Base-by-base conservation (phyloP, 2,888 invertebrate species). In the Graphium colonna region DNA sequence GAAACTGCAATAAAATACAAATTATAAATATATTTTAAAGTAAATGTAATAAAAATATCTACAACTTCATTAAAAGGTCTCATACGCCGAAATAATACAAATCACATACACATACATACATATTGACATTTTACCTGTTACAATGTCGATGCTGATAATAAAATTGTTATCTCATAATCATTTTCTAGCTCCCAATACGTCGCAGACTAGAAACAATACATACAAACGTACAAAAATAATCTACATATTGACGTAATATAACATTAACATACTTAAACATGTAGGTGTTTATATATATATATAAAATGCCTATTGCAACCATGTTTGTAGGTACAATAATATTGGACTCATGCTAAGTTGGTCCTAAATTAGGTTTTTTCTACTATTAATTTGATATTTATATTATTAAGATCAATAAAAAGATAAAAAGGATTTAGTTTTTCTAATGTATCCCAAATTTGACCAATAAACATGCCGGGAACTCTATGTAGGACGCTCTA, bases 151-250 rank as follows among this genome's bases (percentile, higher is more conserved):
- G 65, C 57, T 55, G 64, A 67, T 63, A 68, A 64, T 64, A 68
- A 65, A 62, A 65, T 56, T 61, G 65, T 65, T 65, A 70, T 65
- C 60, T 68, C 65, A 68, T 61, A 70, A 60, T 68, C 63, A 68
- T 68, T 67, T 56, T 66, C 68, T 68, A 68, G 60, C 59, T 68
- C 66, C 66, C 68, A 65, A 66, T 62, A 64, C 61, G 62, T 65
- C 64, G 69, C 70, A 53, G 65, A 68, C 70, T 68, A 68, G 60
- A 62, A 65, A 63, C 63, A 63, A 60, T 61, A 63, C 58, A 66
- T 56, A n/a, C n/a, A 61, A 33, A 55, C 53, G 49, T 53, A 60
- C 52, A 55, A 49, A 40, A 47, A 51, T 50, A 57, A 33, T 16
- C 53, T 53, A 48, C 43, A 52, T 47, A 13, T 44, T 9, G 28